phyloP scores from a whole-genome alignment of 2,797 vertebrate genomes.

The Cynodonichthys magdalenae region DNA sequence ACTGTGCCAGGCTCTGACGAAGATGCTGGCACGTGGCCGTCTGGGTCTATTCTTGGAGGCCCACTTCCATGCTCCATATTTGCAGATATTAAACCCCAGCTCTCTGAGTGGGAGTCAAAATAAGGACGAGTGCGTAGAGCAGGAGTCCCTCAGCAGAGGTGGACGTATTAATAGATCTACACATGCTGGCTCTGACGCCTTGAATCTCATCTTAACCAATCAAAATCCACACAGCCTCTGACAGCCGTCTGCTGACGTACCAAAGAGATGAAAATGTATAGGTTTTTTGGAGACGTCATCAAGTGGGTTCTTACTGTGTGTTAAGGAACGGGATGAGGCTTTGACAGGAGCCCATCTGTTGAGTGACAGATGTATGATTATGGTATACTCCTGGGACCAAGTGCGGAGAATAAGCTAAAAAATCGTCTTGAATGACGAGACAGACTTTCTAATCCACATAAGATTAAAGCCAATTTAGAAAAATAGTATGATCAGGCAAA shows the following conservation, averaged over 20 bases:
- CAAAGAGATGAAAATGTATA: slow-evolving; percentile 16
- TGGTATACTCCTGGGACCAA: slow-evolving; percentile 16
- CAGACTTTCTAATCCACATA: no score
- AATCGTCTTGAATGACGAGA: no score
- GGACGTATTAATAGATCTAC: slow-evolving; percentile 63
- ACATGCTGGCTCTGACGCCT: slow-evolving; percentile 60
- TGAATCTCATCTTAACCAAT: slow-evolving; percentile 33
- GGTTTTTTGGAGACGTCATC: slow-evolving; percentile 41
- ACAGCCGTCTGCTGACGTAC: slow-evolving; percentile 42
- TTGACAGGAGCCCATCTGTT: background rate
- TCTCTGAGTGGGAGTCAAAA: slow-evolving; percentile 48
- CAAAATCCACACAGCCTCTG: slow-evolving; percentile 25
- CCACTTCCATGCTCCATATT: slow-evolving; percentile 75
- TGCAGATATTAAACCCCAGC: slow-evolving; percentile 46
- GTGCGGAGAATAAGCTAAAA: slow-evolving; percentile 9
- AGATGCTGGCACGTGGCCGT: slow-evolving; percentile 67
- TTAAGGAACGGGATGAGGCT: background rate
- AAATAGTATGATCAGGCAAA: no score
- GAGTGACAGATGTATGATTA: slow-evolving; percentile 29
- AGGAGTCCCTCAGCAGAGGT: slow-evolving; percentile 60
- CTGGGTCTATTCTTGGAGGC: slow-evolving; percentile 74
- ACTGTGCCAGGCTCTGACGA: slow-evolving; percentile 74
- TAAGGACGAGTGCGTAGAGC: slow-evolving; percentile 54
- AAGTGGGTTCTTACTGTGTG: slow-evolving; percentile 5
- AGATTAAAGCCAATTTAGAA: no score